Evolutionary conservation across 2,888 invertebrate genomes (phyloP).

Genomic region (Leptura quadrifasciata): DNA sequence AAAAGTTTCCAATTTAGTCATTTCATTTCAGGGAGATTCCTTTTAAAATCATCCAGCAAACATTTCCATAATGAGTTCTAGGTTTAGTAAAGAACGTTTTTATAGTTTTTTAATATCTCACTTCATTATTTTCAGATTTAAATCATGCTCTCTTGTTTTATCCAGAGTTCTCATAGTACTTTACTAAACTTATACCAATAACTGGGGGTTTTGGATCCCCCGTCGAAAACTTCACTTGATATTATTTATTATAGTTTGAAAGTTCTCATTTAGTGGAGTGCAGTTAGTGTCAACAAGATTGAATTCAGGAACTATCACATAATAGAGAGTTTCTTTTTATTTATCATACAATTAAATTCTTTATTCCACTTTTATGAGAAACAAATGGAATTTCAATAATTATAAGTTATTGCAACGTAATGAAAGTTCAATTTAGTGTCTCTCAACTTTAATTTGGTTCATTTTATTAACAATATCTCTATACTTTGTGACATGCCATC

Average conservation of each 20-base stretch:
- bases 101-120: constrained; percentile 24
- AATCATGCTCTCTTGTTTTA: constrained; percentile 30
- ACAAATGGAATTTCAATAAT: too few relatives aligned
- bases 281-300: too few relatives aligned
- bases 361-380: too few relatives aligned
- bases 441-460: too few relatives aligned
- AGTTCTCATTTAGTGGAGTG: too few relatives aligned
- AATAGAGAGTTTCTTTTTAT: too few relatives aligned
- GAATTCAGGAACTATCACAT: too few relatives aligned
- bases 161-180: background rate
- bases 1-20: constrained; percentile 2
- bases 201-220: constrained; percentile 11
- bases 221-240: constrained; percentile 11
- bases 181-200: constrained; percentile 6
- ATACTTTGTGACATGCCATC: too few relatives aligned
- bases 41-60: background rate
- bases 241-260: constrained; percentile 17
- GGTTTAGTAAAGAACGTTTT: constrained; percentile 15
- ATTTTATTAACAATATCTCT: too few relatives aligned
- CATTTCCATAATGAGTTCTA: constrained; percentile 10
- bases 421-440: too few relatives aligned
- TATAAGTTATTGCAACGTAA: too few relatives aligned
- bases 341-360: too few relatives aligned
- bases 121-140: constrained; percentile 23
- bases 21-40: background rate